phyloP scores from a whole-genome alignment of 2,113 vertebrate species.

The Ptyas mucosa region DNA sequence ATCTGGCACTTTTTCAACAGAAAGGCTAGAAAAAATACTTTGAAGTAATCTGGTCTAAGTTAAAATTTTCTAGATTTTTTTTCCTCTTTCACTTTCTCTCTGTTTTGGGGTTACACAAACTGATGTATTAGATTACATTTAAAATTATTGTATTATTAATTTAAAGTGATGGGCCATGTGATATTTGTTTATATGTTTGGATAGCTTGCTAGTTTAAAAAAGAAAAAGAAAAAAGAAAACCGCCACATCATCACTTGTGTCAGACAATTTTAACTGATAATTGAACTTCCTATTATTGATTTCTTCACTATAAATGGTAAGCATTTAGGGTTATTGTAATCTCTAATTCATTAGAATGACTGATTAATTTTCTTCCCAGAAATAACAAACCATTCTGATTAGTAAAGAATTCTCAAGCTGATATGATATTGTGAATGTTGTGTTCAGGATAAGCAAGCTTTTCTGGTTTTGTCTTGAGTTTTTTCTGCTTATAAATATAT shows the following conservation, averaged over 20 bases:
- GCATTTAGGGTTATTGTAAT: not conserved
- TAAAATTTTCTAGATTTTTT: not conserved
- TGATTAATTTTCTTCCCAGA: not conserved
- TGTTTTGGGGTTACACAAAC: not conserved
- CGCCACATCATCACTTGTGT: not conserved
- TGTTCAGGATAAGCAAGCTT: not conserved
- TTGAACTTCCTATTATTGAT: not conserved
- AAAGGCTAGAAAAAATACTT: not conserved
- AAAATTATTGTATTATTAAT: not conserved
- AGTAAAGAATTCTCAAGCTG: not conserved
- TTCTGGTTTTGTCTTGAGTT: conserved; percentile 11
- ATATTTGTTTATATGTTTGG: not conserved
- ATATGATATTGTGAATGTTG: not conserved
- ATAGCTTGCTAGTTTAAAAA: not conserved
- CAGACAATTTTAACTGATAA: not conserved
- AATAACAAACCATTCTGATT: not conserved
- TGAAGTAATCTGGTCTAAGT: not conserved
- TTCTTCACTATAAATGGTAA: not conserved
- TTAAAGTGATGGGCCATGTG: not conserved
- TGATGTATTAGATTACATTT: not conserved
- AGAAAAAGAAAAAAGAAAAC: not conserved
- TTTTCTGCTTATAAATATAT: not conserved
- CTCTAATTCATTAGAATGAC: not conserved
- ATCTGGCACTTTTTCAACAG: not conserved
- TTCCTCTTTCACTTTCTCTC: not conserved